Percentiles rank a stretch among this genome's conserved stretches.
Conservation (phyloP, 2,888 invertebrate genomes). For the Oegoconia quadripuncta region DNA sequence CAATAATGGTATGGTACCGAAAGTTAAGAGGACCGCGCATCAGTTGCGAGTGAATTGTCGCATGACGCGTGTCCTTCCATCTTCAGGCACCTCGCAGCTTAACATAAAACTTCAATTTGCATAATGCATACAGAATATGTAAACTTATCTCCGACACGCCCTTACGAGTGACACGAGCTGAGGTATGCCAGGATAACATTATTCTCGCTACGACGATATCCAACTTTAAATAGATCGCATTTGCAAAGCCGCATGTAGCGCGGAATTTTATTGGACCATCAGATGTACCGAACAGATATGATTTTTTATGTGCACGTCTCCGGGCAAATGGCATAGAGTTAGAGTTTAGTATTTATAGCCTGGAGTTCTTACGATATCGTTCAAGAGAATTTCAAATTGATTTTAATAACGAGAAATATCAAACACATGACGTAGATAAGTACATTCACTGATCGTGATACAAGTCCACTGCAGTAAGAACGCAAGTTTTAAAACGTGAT, state of each 20-base stretch:
- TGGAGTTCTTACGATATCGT: slow-evolving; percentile 20
- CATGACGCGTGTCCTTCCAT: slow-evolving; percentile 28
- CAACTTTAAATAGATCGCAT: slow-evolving; percentile 71
- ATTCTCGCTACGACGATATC: slow-evolving; percentile 66
- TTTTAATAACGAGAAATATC: slow-evolving; percentile 12
- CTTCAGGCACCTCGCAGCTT: slow-evolving; percentile 42
- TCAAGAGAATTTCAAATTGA: slow-evolving; percentile 14
- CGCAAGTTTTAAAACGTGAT: slow-evolving; percentile 52
- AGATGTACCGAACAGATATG: slow-evolving; percentile 36
- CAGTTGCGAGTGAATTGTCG: slow-evolving; percentile 45
- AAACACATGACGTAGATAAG: slow-evolving; percentile 12
- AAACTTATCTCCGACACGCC: slow-evolving; percentile 75
- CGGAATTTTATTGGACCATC: slow-evolving; percentile 46
- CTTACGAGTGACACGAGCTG: slow-evolving; percentile 68
- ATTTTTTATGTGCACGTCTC: slow-evolving; percentile 25
- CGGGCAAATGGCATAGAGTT: slow-evolving; percentile 21
- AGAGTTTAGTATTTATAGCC: slow-evolving; percentile 30
- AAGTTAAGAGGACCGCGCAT: slow-evolving; percentile 39
- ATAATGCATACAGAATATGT: slow-evolving; percentile 78
- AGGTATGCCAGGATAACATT: slow-evolving; percentile 75
- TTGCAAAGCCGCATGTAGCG: slow-evolving; percentile 55
- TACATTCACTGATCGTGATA: slow-evolving; percentile 10
- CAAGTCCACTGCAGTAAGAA: slow-evolving; percentile 41
- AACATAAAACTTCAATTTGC: slow-evolving; percentile 77
- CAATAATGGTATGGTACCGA: no score